Evolutionary conservation across 2,797 vertebrate genomes (phyloP).

Genomic region (Tapera naevia): DNA sequence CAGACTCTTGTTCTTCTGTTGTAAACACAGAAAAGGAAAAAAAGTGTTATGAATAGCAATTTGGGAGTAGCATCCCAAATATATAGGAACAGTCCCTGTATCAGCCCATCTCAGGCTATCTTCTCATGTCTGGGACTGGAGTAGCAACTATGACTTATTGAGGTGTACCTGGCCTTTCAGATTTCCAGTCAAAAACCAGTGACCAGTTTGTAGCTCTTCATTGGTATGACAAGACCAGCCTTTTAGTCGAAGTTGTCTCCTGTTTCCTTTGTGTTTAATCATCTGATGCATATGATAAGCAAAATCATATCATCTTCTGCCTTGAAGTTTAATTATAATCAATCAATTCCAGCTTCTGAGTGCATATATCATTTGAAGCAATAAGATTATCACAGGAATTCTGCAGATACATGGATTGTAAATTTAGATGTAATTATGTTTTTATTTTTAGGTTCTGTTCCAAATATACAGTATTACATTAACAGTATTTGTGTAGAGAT

Average conservation of each 20-base stretch:
- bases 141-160: not conserved
- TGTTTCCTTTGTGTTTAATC: not conserved
- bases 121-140: not conserved
- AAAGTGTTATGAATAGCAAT: not conserved
- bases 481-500: not conserved
- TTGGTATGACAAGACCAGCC: not conserved
- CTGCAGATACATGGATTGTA: not conserved
- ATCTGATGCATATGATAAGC: not conserved
- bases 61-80: too few species aligned
- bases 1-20: not conserved
- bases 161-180: not conserved
- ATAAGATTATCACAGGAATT: not conserved
- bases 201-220: not conserved
- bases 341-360: not conserved
- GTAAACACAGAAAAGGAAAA: not conserved
- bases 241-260: not conserved
- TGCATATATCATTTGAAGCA: not conserved
- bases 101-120: not conserved
- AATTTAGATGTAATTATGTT: not conserved
- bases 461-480: not conserved
- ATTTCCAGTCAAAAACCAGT: not conserved
- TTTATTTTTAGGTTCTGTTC: not conserved
- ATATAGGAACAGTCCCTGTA: not conserved
- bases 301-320: not conserved
- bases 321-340: slow-evolving; percentile 4